Base-by-base conservation (phyloP, 2,888 invertebrate genomes). In the Eledona agricola region DNA sequence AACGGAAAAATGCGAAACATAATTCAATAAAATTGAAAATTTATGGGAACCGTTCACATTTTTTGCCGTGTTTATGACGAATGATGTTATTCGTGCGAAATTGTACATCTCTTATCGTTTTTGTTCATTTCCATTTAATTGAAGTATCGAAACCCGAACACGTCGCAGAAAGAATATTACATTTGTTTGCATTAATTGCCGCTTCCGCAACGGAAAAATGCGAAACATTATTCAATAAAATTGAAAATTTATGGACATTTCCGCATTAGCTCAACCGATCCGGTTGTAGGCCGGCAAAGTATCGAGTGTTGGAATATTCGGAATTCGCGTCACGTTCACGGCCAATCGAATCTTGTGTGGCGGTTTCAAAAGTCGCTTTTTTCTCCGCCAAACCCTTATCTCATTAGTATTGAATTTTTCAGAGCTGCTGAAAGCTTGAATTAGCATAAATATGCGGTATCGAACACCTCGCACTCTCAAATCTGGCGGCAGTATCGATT, bases 371-470 rank as follows among this genome's bases (percentile, higher is more conserved):
- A 25, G 45, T 45, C 9, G 23, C 15, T 45, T 47, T 47, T 47
- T 47, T 12, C 38, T 6, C 11, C 11, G 26, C 17, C 32, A 11
- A 62, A 61, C 62, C 57, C 56, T 58, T 51, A 60, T 60, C 65
- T 63, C 63, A 65, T 65, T 65, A 64, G 62, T 65, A 60, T 62
- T 62, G 63, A 60, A 63, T 64, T 58, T 65, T 54, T 61, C 58
- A 58, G 57, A 63, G 62, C 51, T 57, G 55, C 58, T 57, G 59
- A 59, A 55, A 59, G 60, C 57, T 52, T 26, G 45, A 37, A 55
- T 55, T 55, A 45, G 45, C 55, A 55, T 55, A 55, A 55, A 55
- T 55, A 55, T 55, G 55, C 29, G 55, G 50, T 35, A 26, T 34
- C 51, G 47, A 55, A 51, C 50, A 51, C 55, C 46, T 55, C 29